Evolutionary conservation across 2,113 vertebrate genomes (phyloP), one percentile per base, ranked within the genome.

Genomic region (Brachyistius frenatus): DNA sequence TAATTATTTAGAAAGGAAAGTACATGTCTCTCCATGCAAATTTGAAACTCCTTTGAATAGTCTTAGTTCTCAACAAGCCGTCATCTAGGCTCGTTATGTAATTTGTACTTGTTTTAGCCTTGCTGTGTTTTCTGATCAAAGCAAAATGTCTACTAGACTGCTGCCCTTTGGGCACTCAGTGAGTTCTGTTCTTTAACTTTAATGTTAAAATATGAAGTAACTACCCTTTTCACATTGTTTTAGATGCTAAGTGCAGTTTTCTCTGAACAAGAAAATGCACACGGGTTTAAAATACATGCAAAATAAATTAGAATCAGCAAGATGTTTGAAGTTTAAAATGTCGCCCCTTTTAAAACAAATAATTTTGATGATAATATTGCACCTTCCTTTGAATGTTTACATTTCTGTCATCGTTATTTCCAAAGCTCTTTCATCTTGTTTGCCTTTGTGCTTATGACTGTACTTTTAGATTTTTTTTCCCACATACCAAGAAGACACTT

Each of bases 91-190:
- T 10, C 61, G 37, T 53, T 75, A 54, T 56, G 65, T 63, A 55
- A 61, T 58, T 61, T 41, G 14, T 15, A n/a, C 53, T 76, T 74
- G 41, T 78, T 83, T 73, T 46, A 76, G 33, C 46, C 36, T 73
- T 60, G 53, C 41, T n/a, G 14, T 66, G 33, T 6, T 68, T 69
- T 73, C 41, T 81, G 70, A 83, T 85, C 66, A 87, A 78, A 89
- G 69, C 37, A 65, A 73, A 73, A 70, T 10, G 4, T 78, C 49
- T 47, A 5, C 70, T 66, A 31, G 57, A 41, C 16, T 39, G 50
- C 37, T 60, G 74, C 60, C 71, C 52, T 80, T 50, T 33, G 35
- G 47, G 50, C 56, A 47, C 39, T 55, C 44, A 61, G 3, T n/a
- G 52, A 69, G 68, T 73, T 69, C 35, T 54, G 47, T 55, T 75